phyloP scores from a whole-genome alignment of 2,113 vertebrate species.

The Canis aureus region DNA sequence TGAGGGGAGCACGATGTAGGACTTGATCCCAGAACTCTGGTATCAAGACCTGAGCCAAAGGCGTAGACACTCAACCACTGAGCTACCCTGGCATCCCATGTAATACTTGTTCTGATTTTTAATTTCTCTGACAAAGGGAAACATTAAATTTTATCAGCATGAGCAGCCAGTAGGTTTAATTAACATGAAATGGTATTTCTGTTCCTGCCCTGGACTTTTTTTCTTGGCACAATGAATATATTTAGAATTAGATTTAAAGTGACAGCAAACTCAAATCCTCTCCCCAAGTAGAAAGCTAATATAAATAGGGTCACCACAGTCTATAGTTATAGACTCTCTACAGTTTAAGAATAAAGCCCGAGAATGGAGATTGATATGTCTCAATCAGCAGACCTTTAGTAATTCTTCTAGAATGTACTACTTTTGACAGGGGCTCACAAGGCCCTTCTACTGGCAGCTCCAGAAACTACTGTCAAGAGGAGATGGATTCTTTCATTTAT shows the following conservation, averaged over 20 bases:
- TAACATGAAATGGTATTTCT: neutral
- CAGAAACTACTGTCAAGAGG: neutral
- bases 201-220: neutral
- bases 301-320: neutral
- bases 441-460: neutral
- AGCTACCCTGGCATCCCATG: no score
- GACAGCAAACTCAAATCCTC: neutral
- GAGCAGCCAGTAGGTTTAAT: neutral
- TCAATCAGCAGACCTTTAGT: neutral
- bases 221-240: neutral
- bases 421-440: neutral
- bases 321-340: neutral
- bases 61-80: no score
- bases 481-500: neutral
- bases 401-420: neutral
- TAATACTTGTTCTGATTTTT: slow-evolving; percentile 10
- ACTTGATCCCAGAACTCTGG: no score
- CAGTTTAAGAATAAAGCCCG: neutral
- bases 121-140: slow-evolving; percentile 24
- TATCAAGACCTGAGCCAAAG: no score
- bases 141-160: neutral
- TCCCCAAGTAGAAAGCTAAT: neutral
- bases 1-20: no score
- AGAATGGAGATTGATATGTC: neutral
- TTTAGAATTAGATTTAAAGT: neutral